Percentiles rank a stretch among this genome's conserved stretches.
Conservation (phyloP, 2,888 invertebrate genomes). For the Drosophila nr. fundita region DNA sequence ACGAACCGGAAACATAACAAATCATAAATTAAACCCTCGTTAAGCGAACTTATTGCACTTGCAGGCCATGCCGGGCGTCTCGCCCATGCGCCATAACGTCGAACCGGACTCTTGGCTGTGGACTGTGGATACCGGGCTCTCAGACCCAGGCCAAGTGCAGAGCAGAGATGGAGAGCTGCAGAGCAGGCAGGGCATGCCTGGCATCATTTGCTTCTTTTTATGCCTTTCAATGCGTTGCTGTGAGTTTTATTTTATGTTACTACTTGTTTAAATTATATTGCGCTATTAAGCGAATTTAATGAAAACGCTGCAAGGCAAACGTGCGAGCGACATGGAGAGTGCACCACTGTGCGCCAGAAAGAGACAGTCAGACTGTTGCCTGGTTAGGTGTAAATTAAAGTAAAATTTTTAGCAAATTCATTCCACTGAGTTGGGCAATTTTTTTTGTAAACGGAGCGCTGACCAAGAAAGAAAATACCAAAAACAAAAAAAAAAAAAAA, state of each 20-base stretch:
- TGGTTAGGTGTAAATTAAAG: constrained; percentile 79
- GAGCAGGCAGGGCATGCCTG: constrained; percentile 28
- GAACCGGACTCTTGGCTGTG: constrained; percentile 39
- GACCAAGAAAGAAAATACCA: background rate
- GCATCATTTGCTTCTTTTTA: constrained; percentile 75
- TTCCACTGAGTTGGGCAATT: constrained; percentile 44
- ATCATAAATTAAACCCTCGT: constrained; percentile 85
- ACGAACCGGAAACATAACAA: constrained; percentile 84
- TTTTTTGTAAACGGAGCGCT: constrained; percentile 9
- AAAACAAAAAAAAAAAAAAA: background rate
- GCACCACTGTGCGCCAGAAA: background rate
- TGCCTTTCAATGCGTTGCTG: constrained; percentile 74
- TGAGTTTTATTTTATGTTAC: constrained; percentile 81
- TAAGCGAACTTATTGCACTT: constrained; percentile 83
- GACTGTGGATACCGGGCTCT: background rate
- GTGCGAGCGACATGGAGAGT: constrained; percentile 29
- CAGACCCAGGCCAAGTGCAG: constrained; percentile 11
- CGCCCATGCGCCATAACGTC: constrained; percentile 73
- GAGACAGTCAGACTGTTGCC: constrained; percentile 23
- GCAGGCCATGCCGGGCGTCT: constrained; percentile 59
- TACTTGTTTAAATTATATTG: constrained; percentile 83
- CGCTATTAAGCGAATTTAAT: constrained; percentile 83
- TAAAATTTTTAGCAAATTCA: constrained; percentile 69
- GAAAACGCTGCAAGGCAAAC: constrained; percentile 79
- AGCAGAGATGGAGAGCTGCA: background rate